phyloP scores from a whole-genome alignment of 2,113 vertebrate genomes.

The Laticauda laticaudata region DNA sequence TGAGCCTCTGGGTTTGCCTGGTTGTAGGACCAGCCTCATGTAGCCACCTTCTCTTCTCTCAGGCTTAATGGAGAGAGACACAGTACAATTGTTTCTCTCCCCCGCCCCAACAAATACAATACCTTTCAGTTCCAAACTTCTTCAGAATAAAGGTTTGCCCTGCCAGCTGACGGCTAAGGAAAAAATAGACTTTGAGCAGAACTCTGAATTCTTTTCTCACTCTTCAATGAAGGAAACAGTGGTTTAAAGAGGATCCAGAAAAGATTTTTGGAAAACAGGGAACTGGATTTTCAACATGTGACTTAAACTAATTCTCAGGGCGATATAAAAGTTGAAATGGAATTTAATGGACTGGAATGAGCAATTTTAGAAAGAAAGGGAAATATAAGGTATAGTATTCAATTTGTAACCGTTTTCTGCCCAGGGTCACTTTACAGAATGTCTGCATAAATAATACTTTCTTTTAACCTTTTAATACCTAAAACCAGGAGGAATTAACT shows the following conservation, averaged over 20 bases:
- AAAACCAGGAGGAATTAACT: neutral
- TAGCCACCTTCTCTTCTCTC: neutral
- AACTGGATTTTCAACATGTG: neutral
- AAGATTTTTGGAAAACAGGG: neutral
- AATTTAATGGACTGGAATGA: neutral
- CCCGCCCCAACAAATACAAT: neutral
- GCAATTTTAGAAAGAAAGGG: neutral
- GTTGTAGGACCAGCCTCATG: neutral
- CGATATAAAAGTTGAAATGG: neutral
- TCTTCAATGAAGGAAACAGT: neutral
- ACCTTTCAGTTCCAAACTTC: neutral
- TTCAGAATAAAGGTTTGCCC: neutral
- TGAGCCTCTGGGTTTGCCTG: neutral
- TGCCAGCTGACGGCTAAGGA: neutral
- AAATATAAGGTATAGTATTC: neutral
- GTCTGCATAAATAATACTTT: neutral
- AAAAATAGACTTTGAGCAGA: neutral
- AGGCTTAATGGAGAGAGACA: neutral
- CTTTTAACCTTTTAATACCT: neutral
- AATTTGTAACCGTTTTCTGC: neutral
- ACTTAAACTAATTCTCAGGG: neutral
- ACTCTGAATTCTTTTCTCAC: neutral
- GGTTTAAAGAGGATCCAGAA: neutral
- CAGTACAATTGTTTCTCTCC: neutral
- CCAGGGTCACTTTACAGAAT: neutral